Conservation (phyloP, 1,140 invertebrate genomes). For the Drosophila tropicalis region DNA sequence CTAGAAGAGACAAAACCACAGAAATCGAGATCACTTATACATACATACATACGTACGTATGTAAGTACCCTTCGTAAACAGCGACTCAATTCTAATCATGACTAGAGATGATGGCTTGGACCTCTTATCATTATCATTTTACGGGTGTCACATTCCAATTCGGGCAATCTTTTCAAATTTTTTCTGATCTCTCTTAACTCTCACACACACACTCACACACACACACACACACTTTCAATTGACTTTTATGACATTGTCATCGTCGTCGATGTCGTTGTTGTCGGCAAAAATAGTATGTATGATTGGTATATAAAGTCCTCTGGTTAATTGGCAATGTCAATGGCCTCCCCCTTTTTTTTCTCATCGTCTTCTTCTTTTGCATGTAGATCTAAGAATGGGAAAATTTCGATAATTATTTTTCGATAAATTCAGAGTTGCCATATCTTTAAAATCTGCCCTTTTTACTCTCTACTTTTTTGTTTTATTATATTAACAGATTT, state of each 20-base stretch:
- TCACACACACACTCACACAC: constrained; percentile 18
- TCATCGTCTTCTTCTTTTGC: neutral
- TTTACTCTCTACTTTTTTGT: no score
- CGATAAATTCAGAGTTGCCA: neutral
- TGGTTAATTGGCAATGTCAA: constrained; percentile 10
- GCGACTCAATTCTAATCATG: constrained; percentile 32
- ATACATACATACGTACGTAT: neutral
- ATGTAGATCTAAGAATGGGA: neutral
- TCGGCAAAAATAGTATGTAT: constrained; percentile 1
- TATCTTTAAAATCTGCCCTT: neutral
- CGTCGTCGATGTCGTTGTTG: constrained; percentile 20
- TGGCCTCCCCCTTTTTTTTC: neutral
- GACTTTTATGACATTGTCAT: constrained; percentile 53
- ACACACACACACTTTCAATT: constrained; percentile 35
- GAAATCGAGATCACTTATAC: neutral
- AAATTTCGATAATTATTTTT: neutral
- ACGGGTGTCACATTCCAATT: constrained; percentile 29
- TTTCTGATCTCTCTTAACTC: constrained; percentile 37
- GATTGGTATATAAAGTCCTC: neutral
- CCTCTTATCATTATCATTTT: constrained; percentile 45
- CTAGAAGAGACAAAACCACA: constrained; percentile 3
- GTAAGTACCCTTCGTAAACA: neutral
- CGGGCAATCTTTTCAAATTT: neutral
- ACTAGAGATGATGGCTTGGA: constrained; percentile 4
- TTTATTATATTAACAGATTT: no score